Evolutionary conservation across 64 coral and sea anemone species (phyloP), one percentile per base, ranked within the genome.

Genomic region (Porites australiensis): DNA sequence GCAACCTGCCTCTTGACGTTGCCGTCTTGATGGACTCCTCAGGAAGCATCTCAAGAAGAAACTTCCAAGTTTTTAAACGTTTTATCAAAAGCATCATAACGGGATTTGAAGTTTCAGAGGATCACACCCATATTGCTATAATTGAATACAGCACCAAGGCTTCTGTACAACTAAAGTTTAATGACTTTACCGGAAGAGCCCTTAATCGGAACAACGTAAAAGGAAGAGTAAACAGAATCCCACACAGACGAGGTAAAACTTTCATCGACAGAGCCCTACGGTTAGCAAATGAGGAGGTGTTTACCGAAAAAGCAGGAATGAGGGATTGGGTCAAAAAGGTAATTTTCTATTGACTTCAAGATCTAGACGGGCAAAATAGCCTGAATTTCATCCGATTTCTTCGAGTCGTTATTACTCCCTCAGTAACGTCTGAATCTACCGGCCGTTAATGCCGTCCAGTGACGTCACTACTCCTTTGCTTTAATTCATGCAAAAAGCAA

Each of bases 11-110:
- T 13, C 50, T 93, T n/a, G 94, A 96, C 65, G 62, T 96, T 47
- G 94, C 82, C 46, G 81, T 96, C 48, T 11, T 96, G 14, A 84
- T 92, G 4, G 94, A 96, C 47, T 82, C 82, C 13, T 91, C 94
- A 44, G 94, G 83, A 15, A 77, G 84, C 57, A 92, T 96, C 13
- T 88, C 94, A 13, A 20, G 48, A 13, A 37, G 5, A 70, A 68
- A 96, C 14, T 96, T 90, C 48, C 0, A 19, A 0, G 21, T 63
- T 53, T 70, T 79, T 4, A 22, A 75, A 15, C 50, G 70, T 3
- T 96, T 92, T 72, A 71, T 96, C 22, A 87, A 63, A 16, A 82
- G 65, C 7, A 8, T 96, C 3, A 45, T 91, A 22, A 53, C 45
- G 2, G 46, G 74, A 16, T 96, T 96, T 61, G 27, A 88, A 45